A percentile compares a stretch with the other conserved stretches of the same genome.
phyloP scores from a whole-genome alignment of 2,797 vertebrate genomes.

The Eutrigla gurnardus region DNA sequence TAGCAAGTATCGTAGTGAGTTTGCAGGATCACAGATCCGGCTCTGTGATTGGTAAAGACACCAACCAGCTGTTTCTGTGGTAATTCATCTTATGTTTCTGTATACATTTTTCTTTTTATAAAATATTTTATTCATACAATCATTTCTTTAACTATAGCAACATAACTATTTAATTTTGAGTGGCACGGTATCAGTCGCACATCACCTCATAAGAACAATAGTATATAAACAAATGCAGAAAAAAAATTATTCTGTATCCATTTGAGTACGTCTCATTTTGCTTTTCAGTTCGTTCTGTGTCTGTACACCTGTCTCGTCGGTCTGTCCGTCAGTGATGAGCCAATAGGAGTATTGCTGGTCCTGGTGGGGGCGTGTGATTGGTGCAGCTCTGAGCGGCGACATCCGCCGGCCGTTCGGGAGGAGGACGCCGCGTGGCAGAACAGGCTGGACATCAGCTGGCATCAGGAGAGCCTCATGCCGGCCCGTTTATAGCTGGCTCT shows the following conservation, averaged over 20 bases:
- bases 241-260: slow-evolving; percentile 89
- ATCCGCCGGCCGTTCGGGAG: slow-evolving; percentile 76
- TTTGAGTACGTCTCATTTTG: slow-evolving; percentile 87
- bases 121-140: slow-evolving; percentile 99
- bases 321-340: slow-evolving; percentile 81
- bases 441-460: slow-evolving; percentile 69
- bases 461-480: slow-evolving; percentile 86
- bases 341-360: slow-evolving; percentile 97
- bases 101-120: slow-evolving; percentile 97
- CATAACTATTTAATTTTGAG: slow-evolving; percentile 92
- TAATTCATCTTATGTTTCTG: slow-evolving; percentile 90
- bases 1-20: slow-evolving; percentile 72
- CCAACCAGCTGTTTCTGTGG: slow-evolving; percentile 84
- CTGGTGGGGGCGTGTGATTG: slow-evolving; percentile 87
- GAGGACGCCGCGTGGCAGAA: slow-evolving; percentile 83
- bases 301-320: slow-evolving; percentile 90
- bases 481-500: slow-evolving; percentile 90
- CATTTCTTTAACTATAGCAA: slow-evolving; percentile 94
- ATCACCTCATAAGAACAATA: slow-evolving; percentile 95
- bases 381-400: slow-evolving; percentile 84
- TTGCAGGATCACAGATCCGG: slow-evolving; percentile 86
- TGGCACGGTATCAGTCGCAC: slow-evolving; percentile 91
- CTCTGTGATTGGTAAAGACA: slow-evolving; percentile 78
- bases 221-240: slow-evolving; percentile 98
- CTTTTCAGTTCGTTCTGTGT: slow-evolving; percentile 86